phyloP scores from a whole-genome alignment of 2,113 vertebrate species.

The Neogale vison region DNA sequence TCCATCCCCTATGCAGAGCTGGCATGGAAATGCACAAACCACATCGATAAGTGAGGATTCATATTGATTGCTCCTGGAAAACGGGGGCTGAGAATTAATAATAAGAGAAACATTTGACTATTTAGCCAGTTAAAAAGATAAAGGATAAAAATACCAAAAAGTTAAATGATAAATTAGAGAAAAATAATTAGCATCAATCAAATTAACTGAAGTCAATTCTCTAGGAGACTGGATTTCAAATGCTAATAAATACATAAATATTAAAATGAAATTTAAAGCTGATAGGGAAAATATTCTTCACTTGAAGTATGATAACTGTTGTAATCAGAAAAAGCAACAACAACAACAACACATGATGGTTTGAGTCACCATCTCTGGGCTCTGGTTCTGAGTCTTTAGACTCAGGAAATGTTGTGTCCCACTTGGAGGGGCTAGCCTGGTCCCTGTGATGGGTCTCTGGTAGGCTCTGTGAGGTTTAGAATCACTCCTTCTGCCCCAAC shows the following conservation, averaged over 20 bases:
- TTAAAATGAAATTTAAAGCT: neutral
- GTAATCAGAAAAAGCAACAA: neutral
- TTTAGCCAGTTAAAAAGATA: neutral
- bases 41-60: neutral
- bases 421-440: neutral
- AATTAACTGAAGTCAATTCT: neutral
- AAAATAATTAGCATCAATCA: neutral
- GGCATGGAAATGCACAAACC: no score
- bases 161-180: neutral
- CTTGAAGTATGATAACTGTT: neutral
- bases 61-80: neutral
- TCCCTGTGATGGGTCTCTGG: no score
- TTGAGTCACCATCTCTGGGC: neutral
- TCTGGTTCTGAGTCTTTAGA: neutral
- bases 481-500: neutral
- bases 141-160: neutral
- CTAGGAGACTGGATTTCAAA: neutral
- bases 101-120: neutral
- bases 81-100: neutral
- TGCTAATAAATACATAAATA: neutral
- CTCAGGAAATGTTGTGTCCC: accelerated
- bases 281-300: neutral
- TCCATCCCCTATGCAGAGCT: neutral
- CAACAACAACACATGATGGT: accelerated
- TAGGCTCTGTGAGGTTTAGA: neutral